A percentile compares a stretch with the other conserved stretches of the same genome.
Conservation (phyloP, 2,888 invertebrate species). For the Aphrophora alni region DNA sequence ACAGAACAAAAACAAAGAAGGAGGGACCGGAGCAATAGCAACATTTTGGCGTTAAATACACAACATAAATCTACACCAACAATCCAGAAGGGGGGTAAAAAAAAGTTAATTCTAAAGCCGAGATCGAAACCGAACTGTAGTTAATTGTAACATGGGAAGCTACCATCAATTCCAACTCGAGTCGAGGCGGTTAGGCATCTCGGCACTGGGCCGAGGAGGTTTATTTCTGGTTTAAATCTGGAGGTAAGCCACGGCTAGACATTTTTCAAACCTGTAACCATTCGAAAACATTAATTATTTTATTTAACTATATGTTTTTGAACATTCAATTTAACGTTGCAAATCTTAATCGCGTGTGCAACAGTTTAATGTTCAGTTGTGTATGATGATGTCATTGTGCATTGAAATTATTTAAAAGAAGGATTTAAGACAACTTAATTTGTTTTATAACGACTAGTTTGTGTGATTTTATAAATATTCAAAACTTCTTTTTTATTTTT, state of each 20-base stretch:
- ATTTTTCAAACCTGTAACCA: not conserved
- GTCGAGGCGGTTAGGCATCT: not conserved
- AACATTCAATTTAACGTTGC: not conserved
- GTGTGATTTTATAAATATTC: too few species aligned
- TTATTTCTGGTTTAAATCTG: not conserved
- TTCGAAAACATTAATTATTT: conserved; percentile 2
- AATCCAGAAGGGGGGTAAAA: not conserved
- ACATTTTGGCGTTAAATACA: not conserved
- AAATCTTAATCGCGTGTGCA: not conserved
- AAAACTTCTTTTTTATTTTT: too few species aligned
- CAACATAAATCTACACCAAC: not conserved
- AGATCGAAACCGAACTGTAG: not conserved
- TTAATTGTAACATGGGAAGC: not conserved
- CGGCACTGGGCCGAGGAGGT: not conserved
- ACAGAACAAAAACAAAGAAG: not conserved
- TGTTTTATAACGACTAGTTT: too few species aligned
- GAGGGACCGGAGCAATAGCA: not conserved
- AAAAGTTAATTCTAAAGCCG: not conserved
- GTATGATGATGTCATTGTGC: not conserved
- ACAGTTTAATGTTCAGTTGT: not conserved
- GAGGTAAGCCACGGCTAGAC: not conserved
- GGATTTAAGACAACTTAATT: too few species aligned
- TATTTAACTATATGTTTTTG: not conserved
- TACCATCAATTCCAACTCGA: not conserved
- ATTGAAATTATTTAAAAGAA: not conserved